phyloP scores from a whole-genome alignment of 2,797 vertebrate genomes.

The Varecia variegata region DNA sequence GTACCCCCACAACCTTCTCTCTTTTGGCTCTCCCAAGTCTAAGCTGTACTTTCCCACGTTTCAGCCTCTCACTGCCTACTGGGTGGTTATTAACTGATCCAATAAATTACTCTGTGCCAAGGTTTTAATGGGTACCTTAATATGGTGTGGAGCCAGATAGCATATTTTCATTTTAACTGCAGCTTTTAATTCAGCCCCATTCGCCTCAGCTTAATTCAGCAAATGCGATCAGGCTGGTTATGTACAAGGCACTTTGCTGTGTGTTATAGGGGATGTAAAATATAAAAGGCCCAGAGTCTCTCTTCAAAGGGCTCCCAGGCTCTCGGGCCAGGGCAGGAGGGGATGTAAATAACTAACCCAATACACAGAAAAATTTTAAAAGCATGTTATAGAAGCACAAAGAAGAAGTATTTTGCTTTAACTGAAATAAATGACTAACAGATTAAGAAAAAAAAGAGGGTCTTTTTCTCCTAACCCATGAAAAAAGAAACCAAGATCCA shows the following conservation, averaged over 20 bases:
- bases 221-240: background rate
- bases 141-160: slow-evolving; percentile 29
- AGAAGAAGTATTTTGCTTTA: background rate
- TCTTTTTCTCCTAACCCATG: background rate
- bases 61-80: background rate
- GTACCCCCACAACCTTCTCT: background rate
- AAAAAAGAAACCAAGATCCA: background rate
- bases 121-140: slow-evolving; percentile 60
- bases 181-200: slow-evolving; percentile 60
- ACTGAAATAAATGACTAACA: background rate
- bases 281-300: background rate
- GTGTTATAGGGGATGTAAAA: background rate
- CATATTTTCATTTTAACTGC: slow-evolving; percentile 64
- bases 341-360: background rate
- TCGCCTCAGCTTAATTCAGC: slow-evolving; percentile 26
- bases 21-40: background rate
- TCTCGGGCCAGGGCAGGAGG: background rate
- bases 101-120: slow-evolving; percentile 48
- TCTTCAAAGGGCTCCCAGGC: background rate
- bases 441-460: background rate
- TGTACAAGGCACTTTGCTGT: background rate
- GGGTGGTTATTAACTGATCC: slow-evolving; percentile 49
- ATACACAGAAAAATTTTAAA: background rate
- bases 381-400: background rate
- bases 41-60: background rate